Evolutionary conservation across 2,888 invertebrate species (phyloP), one percentile per base, ranked within the genome.

Genomic region (Pseudoips prasinana): DNA sequence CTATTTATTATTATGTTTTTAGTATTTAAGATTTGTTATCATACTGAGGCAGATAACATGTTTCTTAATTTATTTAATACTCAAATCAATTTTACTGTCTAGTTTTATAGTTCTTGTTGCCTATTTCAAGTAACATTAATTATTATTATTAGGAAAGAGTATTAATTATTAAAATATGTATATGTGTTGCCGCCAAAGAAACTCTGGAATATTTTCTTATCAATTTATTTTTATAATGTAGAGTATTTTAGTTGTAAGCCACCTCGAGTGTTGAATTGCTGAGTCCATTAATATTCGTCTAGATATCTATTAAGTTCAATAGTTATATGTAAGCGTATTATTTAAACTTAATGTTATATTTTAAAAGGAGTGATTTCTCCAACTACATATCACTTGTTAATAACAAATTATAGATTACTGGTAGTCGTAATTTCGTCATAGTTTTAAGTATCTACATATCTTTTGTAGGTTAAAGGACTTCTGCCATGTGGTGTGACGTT

Each of bases 361-460:
- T 57, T 74, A 76, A 80, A 66, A 58, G 78, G 84, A 84, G 87
- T 82, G 80, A 78, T 85, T 64, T 58, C 86, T 87, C 85, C 81
- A 76, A 63, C 82, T 73, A 88, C 88, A 88, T 88, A 88, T 88
- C 88, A 88, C 84, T 87, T 87, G 87, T 86, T 86, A 86, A 76
- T 85, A 86, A 86, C 70, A 83, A 82, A 84, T 77, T 82, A 76
- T 81, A 85, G 80, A 71, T 64, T 73, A 77, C 58, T 52, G 58
- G 73, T 85, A 82, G 81, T 56, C 47, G 68, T 85, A 85, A 83
- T 77, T 84, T 80, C 67, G 74, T 83, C 75, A 70, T 85, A 86
- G 76, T 33, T 45, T 20, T 46, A 42, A 58, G 58, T 47, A 39
- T 46, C 50, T 46, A 58, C 56, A 56, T 58, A 54, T 57, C 57